Evolutionary conservation across 2,888 invertebrate genomes (phyloP).

Genomic region (Hermaeophaga mercurialis): DNA sequence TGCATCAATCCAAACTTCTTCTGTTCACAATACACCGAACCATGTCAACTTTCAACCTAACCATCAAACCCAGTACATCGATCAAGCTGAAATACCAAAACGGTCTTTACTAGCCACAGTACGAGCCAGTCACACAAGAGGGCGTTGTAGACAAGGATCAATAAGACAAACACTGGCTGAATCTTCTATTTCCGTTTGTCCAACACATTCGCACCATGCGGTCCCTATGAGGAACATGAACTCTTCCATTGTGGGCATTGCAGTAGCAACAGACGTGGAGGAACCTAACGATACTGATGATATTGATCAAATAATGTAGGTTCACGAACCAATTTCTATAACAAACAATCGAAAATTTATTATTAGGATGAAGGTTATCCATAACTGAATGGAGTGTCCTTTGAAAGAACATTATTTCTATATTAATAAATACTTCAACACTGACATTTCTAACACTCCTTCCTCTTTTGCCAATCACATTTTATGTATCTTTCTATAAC

Average conservation of each 20-base stretch:
- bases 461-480: too few relatives aligned
- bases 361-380: too few relatives aligned
- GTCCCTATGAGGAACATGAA: constrained; percentile 55
- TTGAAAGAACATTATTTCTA: too few relatives aligned
- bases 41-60: constrained; percentile 46
- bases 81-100: constrained; percentile 52
- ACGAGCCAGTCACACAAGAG: constrained; percentile 51
- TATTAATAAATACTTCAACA: too few relatives aligned
- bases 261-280: constrained; percentile 59
- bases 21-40: constrained; percentile 45
- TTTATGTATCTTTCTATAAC: too few relatives aligned
- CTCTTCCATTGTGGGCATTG: constrained; percentile 53
- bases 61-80: constrained; percentile 33
- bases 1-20: constrained; percentile 50
- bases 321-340: constrained; percentile 6
- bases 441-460: too few relatives aligned
- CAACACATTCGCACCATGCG: constrained; percentile 46
- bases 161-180: constrained; percentile 58
- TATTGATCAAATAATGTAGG: constrained; percentile 57
- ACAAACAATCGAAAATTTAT: too few relatives aligned
- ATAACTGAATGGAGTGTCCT: too few relatives aligned
- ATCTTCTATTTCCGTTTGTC: constrained; percentile 57
- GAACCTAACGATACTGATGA: constrained; percentile 68
- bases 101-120: constrained; percentile 55
- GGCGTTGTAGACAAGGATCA: constrained; percentile 52